Conservation (phyloP, 2,797 vertebrate species). For the Myoxocephalus aenaeus region DNA sequence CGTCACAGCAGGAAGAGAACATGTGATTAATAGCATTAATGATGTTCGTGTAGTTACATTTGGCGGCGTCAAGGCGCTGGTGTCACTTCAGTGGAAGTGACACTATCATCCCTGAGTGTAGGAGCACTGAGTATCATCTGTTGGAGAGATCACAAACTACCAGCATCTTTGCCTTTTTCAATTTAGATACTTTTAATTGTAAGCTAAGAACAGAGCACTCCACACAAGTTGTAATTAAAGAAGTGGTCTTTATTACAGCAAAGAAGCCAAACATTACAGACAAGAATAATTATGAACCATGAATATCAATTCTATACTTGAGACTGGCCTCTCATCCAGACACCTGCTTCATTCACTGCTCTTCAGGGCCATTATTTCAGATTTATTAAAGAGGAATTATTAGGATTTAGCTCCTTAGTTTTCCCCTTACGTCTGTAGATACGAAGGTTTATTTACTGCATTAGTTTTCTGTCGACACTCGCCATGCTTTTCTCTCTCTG, state of each 20-base stretch:
- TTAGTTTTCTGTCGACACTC: conserved; percentile 8
- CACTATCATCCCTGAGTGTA: not conserved
- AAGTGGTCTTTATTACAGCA: conserved; percentile 83
- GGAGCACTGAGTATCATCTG: not conserved
- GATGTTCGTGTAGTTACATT: too few species aligned
- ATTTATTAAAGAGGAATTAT: conserved; percentile 19
- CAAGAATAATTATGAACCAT: conserved; percentile 79
- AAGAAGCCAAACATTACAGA: conserved; percentile 85
- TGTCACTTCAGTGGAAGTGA: not conserved
- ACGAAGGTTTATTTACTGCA: conserved; percentile 8
- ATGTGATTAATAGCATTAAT: too few species aligned
- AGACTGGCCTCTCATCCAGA: conserved; percentile 61
- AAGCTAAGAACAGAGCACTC: conserved; percentile 1
- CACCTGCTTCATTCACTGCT: conserved; percentile 53
- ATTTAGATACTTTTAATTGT: not conserved
- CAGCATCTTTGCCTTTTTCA: not conserved
- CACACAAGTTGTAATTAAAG: conserved; percentile 65
- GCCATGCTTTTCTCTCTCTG: conserved; percentile 24
- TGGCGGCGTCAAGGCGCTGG: not conserved
- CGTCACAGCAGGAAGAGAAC: too few species aligned
- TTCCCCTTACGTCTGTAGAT: conserved; percentile 7
- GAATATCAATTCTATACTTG: conserved; percentile 63
- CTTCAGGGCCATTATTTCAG: conserved; percentile 52
- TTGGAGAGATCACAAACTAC: not conserved
- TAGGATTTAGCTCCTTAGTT: conserved; percentile 23